Evolutionary conservation across 53 echinoderm and acorn worm species (phyloP).

Genomic region (Paracentrotus lividus): DNA sequence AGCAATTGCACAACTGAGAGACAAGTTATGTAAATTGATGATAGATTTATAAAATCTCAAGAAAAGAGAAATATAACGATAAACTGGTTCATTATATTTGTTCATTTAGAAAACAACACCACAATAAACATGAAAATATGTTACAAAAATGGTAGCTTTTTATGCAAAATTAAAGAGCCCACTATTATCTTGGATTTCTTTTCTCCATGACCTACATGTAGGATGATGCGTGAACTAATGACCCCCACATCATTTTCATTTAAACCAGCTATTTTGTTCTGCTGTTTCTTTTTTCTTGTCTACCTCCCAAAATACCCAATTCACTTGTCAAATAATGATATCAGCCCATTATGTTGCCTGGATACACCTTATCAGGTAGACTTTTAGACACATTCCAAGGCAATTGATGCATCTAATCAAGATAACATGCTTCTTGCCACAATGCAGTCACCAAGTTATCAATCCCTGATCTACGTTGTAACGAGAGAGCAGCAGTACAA

Average conservation of each 20-base stretch:
- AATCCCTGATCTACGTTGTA: not conserved
- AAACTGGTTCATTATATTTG: not conserved
- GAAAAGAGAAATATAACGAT: no score
- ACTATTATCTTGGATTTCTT: not conserved
- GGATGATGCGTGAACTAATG: not conserved
- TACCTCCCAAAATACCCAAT: not conserved
- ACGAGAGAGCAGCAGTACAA: conserved; percentile 30
- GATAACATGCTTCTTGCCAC: not conserved
- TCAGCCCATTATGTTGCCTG: not conserved
- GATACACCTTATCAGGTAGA: not conserved
- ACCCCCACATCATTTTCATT: not conserved
- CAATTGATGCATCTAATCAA: not conserved
- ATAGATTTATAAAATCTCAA: not conserved
- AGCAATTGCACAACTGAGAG: no score
- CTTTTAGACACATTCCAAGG: conserved; percentile 34
- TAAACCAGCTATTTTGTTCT: not conserved
- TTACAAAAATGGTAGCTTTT: not conserved
- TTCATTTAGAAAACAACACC: not conserved
- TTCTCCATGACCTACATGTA: not conserved
- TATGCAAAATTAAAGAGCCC: not conserved
- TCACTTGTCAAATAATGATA: not conserved
- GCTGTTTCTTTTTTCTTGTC: not conserved
- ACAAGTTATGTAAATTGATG: not conserved
- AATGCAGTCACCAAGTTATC: conserved; percentile 14
- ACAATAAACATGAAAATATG: not conserved